These are phyloP conservation scores for Aphelenchoides bicaudatus DNA, from an alignment of 2,888 invertebrate genomes.

Conservation along the genomic window DNA sequence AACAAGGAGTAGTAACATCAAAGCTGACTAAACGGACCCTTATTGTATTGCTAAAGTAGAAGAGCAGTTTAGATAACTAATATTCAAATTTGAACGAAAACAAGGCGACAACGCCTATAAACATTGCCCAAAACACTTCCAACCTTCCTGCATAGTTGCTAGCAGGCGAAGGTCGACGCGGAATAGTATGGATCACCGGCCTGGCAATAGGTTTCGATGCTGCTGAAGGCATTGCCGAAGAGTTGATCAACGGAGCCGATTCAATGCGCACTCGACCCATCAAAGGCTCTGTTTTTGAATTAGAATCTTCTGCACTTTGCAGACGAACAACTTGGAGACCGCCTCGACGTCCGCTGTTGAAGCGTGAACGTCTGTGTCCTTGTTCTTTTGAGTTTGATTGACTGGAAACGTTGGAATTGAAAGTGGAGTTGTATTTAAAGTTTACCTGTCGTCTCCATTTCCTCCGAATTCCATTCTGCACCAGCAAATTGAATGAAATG, in stretches of 20 bases:
- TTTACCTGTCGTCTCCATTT: not conserved
- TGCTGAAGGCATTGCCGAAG: not conserved
- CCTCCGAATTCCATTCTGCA: constrained; percentile 3
- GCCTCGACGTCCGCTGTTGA: not conserved
- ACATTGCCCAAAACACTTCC: too few species aligned
- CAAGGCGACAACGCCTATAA: too few species aligned
- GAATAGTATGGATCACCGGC: not conserved
- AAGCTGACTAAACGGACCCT: too few species aligned
- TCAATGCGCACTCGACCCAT: not conserved
- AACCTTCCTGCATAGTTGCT: not conserved
- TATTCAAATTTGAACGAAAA: too few species aligned
- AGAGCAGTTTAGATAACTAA: too few species aligned
- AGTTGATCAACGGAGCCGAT: not conserved
- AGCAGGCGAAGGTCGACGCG: constrained; percentile 8
- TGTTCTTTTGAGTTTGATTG: not conserved
- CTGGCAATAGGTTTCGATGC: not conserved
- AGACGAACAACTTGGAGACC: constrained; percentile 6
- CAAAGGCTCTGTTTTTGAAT: not conserved
- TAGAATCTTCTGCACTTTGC: constrained; percentile 1
- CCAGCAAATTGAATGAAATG: constrained; percentile 6
- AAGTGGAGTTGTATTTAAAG: not conserved
- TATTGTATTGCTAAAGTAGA: too few species aligned
- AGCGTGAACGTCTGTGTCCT: constrained; percentile 13
- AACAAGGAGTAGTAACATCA: too few species aligned
- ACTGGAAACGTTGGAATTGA: not conserved